These are phyloP conservation scores for Lepetodrilus schrolli DNA, from an alignment of 2,888 invertebrate genomes.

Conservation along the genomic window DNA sequence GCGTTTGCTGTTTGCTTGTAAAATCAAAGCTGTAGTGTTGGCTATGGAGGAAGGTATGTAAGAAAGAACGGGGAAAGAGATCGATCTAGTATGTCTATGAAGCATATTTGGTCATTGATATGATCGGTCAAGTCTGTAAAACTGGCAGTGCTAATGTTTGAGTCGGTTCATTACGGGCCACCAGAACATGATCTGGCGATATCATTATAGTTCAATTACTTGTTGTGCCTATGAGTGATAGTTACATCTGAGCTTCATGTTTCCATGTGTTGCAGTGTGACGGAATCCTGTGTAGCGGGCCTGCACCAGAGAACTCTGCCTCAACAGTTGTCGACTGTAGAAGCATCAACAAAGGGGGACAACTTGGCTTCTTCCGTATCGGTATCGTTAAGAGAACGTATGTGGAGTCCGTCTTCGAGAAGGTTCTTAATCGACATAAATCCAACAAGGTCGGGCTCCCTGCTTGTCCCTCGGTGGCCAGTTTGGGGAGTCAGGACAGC, in stretches of 20 bases:
- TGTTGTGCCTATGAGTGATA: background rate
- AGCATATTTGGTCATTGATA: no score
- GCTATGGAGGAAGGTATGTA: no score
- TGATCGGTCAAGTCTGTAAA: no score
- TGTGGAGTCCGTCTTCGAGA: slow-evolving; percentile 52
- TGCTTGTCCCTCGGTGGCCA: background rate
- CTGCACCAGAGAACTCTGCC: slow-evolving; percentile 56
- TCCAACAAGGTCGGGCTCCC: slow-evolving; percentile 29
- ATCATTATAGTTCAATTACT: no score
- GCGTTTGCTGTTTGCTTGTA: no score
- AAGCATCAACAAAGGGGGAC: slow-evolving; percentile 45
- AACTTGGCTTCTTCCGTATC: slow-evolving; percentile 56
- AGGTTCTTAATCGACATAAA: slow-evolving; percentile 39
- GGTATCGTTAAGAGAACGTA: slow-evolving; percentile 55
- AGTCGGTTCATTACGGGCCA: no score
- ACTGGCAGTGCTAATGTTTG: no score
- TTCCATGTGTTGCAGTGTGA: slow-evolving; percentile 47
- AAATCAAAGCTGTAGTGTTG: no score
- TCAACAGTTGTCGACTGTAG: slow-evolving; percentile 61
- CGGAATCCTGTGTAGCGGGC: slow-evolving; percentile 57
- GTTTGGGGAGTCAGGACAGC: slow-evolving; percentile 7
- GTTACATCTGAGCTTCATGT: background rate
- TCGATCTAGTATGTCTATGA: no score
- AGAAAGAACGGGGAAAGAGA: no score
- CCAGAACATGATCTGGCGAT: no score